Conservation (phyloP, 2,888 invertebrate genomes). For the Anodontia alba region DNA sequence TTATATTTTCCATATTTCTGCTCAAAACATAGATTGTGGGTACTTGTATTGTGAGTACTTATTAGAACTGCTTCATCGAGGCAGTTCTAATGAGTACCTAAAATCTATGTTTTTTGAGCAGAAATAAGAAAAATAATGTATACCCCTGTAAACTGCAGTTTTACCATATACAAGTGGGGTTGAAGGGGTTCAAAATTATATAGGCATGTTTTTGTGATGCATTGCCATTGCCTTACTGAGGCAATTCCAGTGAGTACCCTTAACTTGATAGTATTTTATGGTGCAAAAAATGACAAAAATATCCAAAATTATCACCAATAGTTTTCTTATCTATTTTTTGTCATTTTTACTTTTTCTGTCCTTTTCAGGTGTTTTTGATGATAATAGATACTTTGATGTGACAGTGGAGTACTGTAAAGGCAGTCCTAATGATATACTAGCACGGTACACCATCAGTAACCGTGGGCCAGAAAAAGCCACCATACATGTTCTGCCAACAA, state of each 20-base stretch:
- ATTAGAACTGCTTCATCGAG: background rate
- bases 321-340: too few species aligned
- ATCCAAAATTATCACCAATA: too few species aligned
- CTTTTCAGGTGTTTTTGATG: slow-evolving; percentile 79
- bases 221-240: too few species aligned
- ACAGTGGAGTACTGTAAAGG: slow-evolving; percentile 82
- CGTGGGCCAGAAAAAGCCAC: slow-evolving; percentile 76
- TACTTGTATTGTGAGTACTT: background rate
- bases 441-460: slow-evolving; percentile 81
- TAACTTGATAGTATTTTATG: too few species aligned
- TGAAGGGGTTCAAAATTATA: too few species aligned
- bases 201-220: too few species aligned
- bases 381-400: slow-evolving; percentile 83
- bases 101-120: background rate
- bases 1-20: background rate
- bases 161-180: too few species aligned
- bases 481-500: slow-evolving; percentile 82
- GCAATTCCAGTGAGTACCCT: too few species aligned
- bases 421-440: slow-evolving; percentile 81
- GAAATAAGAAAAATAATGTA: too few species aligned
- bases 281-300: too few species aligned
- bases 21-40: background rate
- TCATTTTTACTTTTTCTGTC: too few species aligned
- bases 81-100: background rate
- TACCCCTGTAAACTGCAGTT: too few species aligned